Conservation (phyloP, 1,140 invertebrate species). For the Bombus cullumanus region DNA sequence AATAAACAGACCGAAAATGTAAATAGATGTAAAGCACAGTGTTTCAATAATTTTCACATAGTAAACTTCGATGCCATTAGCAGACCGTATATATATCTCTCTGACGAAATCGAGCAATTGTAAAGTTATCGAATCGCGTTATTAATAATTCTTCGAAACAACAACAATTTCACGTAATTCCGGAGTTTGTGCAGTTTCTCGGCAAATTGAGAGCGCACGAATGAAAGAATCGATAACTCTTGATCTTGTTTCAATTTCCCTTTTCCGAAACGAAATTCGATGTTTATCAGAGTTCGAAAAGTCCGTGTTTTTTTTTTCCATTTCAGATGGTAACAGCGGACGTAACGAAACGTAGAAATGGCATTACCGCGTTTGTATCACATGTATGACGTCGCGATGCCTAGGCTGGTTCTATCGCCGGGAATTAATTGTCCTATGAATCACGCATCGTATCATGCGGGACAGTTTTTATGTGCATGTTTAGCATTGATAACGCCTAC, state of each 20-base stretch:
- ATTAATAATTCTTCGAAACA: neutral
- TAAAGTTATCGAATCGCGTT: neutral
- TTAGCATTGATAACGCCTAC: slow-evolving; percentile 79
- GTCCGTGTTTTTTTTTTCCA: neutral
- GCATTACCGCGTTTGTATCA: neutral
- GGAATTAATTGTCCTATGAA: slow-evolving; percentile 81
- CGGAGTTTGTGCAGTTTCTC: fast-evolving
- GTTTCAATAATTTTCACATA: neutral
- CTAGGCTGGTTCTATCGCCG: slow-evolving; percentile 44
- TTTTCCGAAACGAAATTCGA: neutral
- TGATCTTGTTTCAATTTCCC: neutral
- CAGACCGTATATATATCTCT: neutral
- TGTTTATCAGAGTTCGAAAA: neutral
- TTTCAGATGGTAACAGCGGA: neutral
- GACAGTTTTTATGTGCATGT: slow-evolving; percentile 76
- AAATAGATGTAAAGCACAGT: too few species aligned
- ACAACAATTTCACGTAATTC: neutral
- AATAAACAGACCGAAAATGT: neutral
- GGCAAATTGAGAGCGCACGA: neutral
- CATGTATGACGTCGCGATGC: neutral
- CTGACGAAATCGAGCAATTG: neutral
- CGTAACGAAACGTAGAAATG: slow-evolving; percentile 42
- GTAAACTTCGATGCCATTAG: neutral
- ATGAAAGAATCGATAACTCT: neutral
- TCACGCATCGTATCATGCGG: slow-evolving; percentile 72